These are phyloP conservation scores for Hirundo rustica DNA, from an alignment of 2,797 vertebrate species.

Conservation along the genomic window DNA sequence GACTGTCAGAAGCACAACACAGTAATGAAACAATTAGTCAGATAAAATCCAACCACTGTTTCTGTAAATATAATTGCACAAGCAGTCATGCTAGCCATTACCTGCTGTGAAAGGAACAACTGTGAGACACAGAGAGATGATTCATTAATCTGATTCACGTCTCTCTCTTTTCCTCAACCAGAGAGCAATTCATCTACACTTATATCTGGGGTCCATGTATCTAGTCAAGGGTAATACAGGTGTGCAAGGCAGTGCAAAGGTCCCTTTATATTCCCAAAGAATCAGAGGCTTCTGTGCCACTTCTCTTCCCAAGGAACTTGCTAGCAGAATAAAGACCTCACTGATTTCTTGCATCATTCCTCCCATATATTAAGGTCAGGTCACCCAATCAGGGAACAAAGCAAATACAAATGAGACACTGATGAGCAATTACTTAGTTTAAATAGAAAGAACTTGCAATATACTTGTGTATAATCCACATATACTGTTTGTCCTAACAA, in stretches of 20 bases:
- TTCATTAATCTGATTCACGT: neutral
- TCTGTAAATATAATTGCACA: neutral
- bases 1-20: neutral
- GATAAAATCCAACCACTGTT: neutral
- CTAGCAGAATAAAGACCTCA: neutral
- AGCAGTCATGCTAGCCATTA: neutral
- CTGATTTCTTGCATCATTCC: neutral
- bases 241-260: neutral
- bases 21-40: neutral
- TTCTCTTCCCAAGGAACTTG: neutral
- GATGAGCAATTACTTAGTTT: neutral
- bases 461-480: neutral
- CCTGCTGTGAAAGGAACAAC: slow-evolving; percentile 10
- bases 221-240: neutral
- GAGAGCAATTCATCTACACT: neutral
- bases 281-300: neutral
- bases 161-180: neutral
- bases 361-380: neutral
- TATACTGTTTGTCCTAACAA: neutral
- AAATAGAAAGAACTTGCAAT: neutral
- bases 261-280: neutral
- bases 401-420: neutral
- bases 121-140: neutral
- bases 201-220: neutral
- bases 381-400: neutral